Evolutionary conservation across 2,888 invertebrate species (phyloP).

Genomic region (Drosophila setosimentum): DNA sequence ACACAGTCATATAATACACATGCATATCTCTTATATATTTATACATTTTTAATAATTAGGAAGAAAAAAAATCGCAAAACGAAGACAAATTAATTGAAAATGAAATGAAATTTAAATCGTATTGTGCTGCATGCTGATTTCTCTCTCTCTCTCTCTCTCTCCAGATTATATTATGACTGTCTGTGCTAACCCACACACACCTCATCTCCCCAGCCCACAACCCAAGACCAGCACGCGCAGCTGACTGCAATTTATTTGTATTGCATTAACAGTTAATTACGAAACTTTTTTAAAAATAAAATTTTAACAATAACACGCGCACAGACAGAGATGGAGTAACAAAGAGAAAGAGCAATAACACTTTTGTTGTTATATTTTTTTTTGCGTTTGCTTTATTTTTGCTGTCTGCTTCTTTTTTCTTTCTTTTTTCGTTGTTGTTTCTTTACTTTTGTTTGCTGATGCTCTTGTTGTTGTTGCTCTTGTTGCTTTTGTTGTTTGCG

Average conservation of each 20-base stretch:
- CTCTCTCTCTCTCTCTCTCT: slow-evolving; percentile 7
- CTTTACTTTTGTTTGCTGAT: slow-evolving; percentile 42
- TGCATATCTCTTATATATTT: slow-evolving; percentile 16
- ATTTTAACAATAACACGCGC: slow-evolving; percentile 54
- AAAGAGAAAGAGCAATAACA: slow-evolving; percentile 33
- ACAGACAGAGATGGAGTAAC: slow-evolving; percentile 14
- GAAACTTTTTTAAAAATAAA: slow-evolving; percentile 53
- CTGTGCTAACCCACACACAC: background rate
- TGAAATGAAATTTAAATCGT: slow-evolving; percentile 46
- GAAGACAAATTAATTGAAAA: slow-evolving; percentile 35
- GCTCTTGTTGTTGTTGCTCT: slow-evolving; percentile 19
- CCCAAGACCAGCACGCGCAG: slow-evolving; percentile 33
- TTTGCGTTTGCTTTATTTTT: slow-evolving; percentile 34
- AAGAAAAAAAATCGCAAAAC: background rate
- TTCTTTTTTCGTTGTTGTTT: slow-evolving; percentile 34
- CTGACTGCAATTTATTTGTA: slow-evolving; percentile 48
- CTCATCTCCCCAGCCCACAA: background rate
- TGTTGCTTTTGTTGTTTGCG: slow-evolving; percentile 14
- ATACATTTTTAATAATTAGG: slow-evolving; percentile 32
- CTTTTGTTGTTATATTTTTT: slow-evolving; percentile 39
- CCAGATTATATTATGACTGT: slow-evolving; percentile 33
- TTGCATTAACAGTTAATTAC: slow-evolving; percentile 61
- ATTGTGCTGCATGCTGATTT: slow-evolving; percentile 15
- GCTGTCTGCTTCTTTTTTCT: slow-evolving; percentile 15
- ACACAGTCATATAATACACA: background rate